Conservation (phyloP, 2,797 vertebrate genomes). For the Sebastes trivittatus region DNA sequence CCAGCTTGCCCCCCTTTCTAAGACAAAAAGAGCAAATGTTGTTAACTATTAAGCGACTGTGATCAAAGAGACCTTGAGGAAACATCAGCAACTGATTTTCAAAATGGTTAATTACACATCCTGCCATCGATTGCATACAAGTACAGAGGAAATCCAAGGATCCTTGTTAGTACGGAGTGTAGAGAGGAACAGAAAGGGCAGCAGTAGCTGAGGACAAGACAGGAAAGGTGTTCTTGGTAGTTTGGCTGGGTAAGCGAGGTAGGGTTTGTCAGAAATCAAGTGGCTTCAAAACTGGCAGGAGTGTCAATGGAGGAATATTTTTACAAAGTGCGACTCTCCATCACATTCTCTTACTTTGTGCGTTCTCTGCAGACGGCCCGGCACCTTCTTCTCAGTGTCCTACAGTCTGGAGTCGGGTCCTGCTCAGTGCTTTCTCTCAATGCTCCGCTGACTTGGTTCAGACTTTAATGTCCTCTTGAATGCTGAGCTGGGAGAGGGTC, state of each 20-base stretch:
- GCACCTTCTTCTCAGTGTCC: not conserved
- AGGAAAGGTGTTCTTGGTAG: conserved; percentile 74
- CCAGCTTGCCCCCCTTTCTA: not conserved
- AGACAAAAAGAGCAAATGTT: conserved; percentile 17
- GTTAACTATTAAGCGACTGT: conserved; percentile 26
- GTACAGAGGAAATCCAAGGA: conserved; percentile 42
- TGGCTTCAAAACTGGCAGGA: conserved; percentile 81
- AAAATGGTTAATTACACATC: conserved; percentile 51
- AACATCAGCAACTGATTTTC: conserved; percentile 31
- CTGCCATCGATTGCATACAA: conserved; percentile 56
- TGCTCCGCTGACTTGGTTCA: conserved; percentile 70
- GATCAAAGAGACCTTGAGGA: conserved; percentile 20
- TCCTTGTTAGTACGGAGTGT: conserved; percentile 45
- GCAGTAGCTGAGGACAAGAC: conserved; percentile 59
- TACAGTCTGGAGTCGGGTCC: not conserved
- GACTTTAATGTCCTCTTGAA: conserved; percentile 96
- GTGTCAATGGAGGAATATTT: conserved; percentile 70
- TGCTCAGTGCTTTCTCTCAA: conserved; percentile 14
- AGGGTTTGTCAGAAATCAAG: conserved; percentile 79
- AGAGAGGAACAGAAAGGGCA: conserved; percentile 44
- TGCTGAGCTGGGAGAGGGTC: conserved; percentile 94
- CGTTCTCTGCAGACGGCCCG: conserved; percentile 40
- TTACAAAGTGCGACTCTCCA: conserved; percentile 55
- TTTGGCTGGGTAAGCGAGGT: conserved; percentile 86
- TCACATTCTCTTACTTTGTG: conserved; percentile 48